Percentiles rank a stretch among this genome's conserved stretches.
These are phyloP conservation scores for Gymnocypris eckloni DNA, from an alignment of 2,797 vertebrate genomes.

Conservation along the genomic window DNA sequence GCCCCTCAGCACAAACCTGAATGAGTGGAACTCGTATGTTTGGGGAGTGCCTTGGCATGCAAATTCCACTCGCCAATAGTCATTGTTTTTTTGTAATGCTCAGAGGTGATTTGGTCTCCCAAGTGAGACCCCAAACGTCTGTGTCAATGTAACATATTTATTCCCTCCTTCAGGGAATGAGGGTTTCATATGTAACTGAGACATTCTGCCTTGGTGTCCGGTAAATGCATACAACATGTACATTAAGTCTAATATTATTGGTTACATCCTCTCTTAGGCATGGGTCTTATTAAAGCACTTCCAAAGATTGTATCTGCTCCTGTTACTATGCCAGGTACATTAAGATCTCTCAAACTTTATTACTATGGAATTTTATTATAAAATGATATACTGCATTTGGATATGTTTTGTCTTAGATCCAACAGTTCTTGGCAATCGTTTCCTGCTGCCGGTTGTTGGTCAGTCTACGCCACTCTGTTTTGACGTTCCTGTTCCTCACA, in stretches of 20 bases:
- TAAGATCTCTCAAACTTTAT: background rate
- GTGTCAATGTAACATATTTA: background rate
- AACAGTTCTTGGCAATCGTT: constrained; percentile 21
- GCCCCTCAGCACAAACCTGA: background rate
- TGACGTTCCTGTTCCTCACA: constrained; percentile 50
- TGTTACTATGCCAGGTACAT: background rate
- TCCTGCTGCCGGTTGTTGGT: constrained; percentile 65
- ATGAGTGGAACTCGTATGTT: no score
- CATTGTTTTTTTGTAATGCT: no score
- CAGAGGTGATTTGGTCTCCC: background rate
- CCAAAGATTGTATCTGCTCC: fast-evolving
- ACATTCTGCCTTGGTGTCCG: background rate
- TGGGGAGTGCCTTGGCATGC: no score
- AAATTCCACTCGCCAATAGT: no score
- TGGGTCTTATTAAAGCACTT: fast-evolving
- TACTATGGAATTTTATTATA: background rate
- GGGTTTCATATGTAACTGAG: background rate
- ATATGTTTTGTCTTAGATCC: background rate
- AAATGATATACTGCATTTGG: background rate
- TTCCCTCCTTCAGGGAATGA: background rate
- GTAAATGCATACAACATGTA: background rate
- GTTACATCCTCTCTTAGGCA: background rate
- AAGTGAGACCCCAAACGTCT: background rate
- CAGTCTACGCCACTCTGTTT: constrained; percentile 70
- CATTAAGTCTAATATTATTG: background rate